Base-by-base conservation (phyloP, 2,797 vertebrate genomes). In the Jordanella pulchra region DNA sequence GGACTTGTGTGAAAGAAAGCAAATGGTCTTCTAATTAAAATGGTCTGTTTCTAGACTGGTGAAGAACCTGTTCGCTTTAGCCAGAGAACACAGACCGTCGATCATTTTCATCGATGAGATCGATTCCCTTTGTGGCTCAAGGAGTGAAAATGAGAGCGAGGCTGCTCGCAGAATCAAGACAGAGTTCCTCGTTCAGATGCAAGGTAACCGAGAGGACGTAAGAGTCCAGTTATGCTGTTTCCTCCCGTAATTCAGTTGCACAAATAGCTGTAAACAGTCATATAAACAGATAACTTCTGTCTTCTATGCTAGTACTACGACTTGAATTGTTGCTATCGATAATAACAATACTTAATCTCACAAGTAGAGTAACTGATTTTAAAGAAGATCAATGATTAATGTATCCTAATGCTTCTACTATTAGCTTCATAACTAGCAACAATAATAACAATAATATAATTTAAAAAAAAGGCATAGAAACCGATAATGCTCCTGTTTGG, bases 51-150 rank as follows among this genome's bases (percentile, higher is more conserved):
- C 1, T 82, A 99, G 98, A 86, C 89, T 99, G 89, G 98, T 99
- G 82, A 99, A 99, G 93, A 99, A 95, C 87, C 94, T 99, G 84
- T 99, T 99, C 86, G 95, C 90, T 54, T 95, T 99, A 60, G 98
- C 98, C 54, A 94, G 98, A 88, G 97, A 99, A 75, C 95, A 98
- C 91, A 98, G 96, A 77, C 98, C 98, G 75, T 99, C 98, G 35
- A 99, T 99, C 86, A 99, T 99, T 85, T 99, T 99, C 90, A 99
- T 99, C 67, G 98, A 99, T 89, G 98, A 99, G 91, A 96, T 99
- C 9, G 98, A 99, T 90, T 99, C 98, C 3, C 93, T 99, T 13
- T 99, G 98, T 1, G 97, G 96, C 23, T 99, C 98, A 13, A 94
- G 98, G 86, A 99, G 97, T 84, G 97, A 99, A 90, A 99, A 99